Evolutionary conservation across 2,888 invertebrate genomes (phyloP).

Genomic region (Cyrtodaria siliqua): DNA sequence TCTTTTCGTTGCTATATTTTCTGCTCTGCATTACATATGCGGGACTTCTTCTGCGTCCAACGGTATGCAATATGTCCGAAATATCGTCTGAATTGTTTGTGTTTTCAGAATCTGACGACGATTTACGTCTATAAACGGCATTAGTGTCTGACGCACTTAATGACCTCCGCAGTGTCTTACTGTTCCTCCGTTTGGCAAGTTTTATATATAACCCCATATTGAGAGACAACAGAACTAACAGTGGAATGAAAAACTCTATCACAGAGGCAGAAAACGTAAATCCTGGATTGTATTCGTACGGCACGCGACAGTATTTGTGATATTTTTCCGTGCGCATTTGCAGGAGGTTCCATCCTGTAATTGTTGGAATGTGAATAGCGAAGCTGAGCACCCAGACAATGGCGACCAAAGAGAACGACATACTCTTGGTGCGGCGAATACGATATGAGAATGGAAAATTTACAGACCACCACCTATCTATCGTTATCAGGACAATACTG

Average conservation of each 20-base stretch:
- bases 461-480: slow-evolving; percentile 80
- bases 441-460: slow-evolving; percentile 80
- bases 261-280: slow-evolving; percentile 66
- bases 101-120: slow-evolving; percentile 66
- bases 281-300: slow-evolving; percentile 65
- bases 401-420: slow-evolving; percentile 66
- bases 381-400: slow-evolving; percentile 73
- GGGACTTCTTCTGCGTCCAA: too few species aligned
- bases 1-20: too few species aligned
- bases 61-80: slow-evolving; percentile 7
- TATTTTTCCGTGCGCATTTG: slow-evolving; percentile 26
- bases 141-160: slow-evolving; percentile 73
- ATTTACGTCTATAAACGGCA: slow-evolving; percentile 70
- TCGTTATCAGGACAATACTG: slow-evolving; percentile 78
- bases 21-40: too few species aligned
- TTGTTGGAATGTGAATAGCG: slow-evolving; percentile 70
- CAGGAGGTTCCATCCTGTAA: slow-evolving; percentile 69
- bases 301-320: slow-evolving; percentile 57
- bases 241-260: slow-evolving; percentile 72
- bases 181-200: slow-evolving; percentile 75
- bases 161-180: slow-evolving; percentile 78
- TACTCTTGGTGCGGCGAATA: slow-evolving; percentile 71
- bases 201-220: slow-evolving; percentile 78
- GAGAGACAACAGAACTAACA: slow-evolving; percentile 70
- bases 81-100: slow-evolving; percentile 41